A percentile compares a stretch with the other conserved stretches of the same genome.
phyloP scores from a whole-genome alignment of 2,113 vertebrate species.

The Cygnus buccinator region DNA sequence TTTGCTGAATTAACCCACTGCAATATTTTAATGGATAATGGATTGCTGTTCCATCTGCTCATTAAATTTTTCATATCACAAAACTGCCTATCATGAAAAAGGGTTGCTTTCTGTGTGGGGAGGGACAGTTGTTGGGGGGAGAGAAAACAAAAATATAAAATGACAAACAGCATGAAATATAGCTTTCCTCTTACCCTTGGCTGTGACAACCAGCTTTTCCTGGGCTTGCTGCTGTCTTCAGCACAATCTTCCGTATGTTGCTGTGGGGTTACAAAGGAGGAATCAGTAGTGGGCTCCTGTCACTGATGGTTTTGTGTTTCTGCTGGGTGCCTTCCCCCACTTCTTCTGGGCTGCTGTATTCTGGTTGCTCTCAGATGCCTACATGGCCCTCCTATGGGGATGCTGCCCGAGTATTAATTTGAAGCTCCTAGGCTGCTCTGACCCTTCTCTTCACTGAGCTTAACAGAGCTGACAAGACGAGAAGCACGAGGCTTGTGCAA shows the following conservation, averaged over 20 bases:
- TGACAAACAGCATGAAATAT: neutral
- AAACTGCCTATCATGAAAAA: slow-evolving; percentile 47
- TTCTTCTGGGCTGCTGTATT: neutral
- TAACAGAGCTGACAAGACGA: neutral
- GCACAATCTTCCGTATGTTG: neutral
- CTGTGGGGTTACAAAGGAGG: neutral
- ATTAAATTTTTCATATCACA: slow-evolving; percentile 48
- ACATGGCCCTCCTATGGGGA: neutral
- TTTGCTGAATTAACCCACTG: slow-evolving; percentile 76
- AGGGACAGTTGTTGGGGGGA: neutral
- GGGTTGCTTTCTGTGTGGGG: slow-evolving; percentile 6
- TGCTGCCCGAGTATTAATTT: neutral
- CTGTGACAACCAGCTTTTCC: neutral
- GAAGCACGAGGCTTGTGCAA: neutral
- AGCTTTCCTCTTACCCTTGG: slow-evolving; percentile 29
- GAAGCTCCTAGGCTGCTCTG: neutral
- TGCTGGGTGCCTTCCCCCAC: accelerated
- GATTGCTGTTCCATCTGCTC: slow-evolving; percentile 69
- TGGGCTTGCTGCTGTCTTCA: neutral
- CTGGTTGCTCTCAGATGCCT: neutral
- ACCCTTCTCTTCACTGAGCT: neutral
- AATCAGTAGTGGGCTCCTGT: neutral
- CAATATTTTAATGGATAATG: slow-evolving; percentile 78
- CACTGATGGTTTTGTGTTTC: neutral
- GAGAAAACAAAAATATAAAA: neutral